Percentiles rank a stretch among this genome's conserved stretches.
phyloP scores from a whole-genome alignment of 2,797 vertebrate species.

The Lagothrix lagotricha region DNA sequence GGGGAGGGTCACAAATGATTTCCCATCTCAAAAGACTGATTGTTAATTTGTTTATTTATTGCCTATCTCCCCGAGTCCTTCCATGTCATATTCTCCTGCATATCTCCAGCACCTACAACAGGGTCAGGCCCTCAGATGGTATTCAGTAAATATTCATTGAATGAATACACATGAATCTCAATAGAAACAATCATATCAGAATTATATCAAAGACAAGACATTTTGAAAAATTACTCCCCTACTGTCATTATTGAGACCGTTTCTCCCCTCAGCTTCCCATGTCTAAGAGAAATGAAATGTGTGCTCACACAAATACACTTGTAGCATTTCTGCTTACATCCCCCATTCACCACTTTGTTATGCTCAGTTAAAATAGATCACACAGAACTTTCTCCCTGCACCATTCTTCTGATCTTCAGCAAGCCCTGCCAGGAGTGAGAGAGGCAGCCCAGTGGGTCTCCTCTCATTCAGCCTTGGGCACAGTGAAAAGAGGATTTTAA shows the following conservation, averaged over 20 bases:
- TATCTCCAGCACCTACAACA: neutral
- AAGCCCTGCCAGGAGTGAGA: neutral
- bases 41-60: neutral
- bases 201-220: conserved; percentile 39
- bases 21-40: neutral
- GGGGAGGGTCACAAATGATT: neutral
- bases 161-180: neutral
- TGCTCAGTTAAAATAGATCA: conserved; percentile 57
- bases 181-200: neutral
- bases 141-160: neutral
- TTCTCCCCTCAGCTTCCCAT: neutral
- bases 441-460: neutral
- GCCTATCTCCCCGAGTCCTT: neutral
- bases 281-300: neutral
- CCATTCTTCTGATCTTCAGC: conserved; percentile 54
- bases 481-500: neutral
- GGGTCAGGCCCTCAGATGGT: neutral
- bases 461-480: conserved; percentile 33
- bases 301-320: neutral
- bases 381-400: conserved; percentile 31
- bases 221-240: neutral
- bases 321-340: conserved; percentile 23
- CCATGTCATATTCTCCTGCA: neutral
- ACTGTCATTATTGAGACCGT: neutral
- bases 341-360: neutral